phyloP scores from a whole-genome alignment of 2,797 vertebrate species.

The Fratercula arctica region DNA sequence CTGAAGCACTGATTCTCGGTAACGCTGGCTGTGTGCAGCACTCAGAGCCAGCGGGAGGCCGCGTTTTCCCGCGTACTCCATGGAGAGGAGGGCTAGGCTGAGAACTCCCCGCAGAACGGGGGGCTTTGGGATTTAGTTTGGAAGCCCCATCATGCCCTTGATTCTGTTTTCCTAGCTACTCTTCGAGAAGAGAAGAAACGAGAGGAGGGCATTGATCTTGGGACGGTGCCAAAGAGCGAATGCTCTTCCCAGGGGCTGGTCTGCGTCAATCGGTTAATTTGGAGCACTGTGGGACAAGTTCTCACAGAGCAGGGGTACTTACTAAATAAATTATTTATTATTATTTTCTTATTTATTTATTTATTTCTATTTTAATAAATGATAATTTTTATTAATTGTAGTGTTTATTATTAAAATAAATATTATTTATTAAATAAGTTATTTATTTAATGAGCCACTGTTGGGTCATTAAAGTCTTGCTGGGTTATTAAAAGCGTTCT shows the following conservation, averaged over 20 bases:
- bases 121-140: background rate
- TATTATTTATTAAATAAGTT: no score
- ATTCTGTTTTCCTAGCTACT: background rate
- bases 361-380: no score
- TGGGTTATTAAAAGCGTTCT: background rate
- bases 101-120: background rate
- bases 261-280: fast-evolving
- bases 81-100: background rate
- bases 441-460: background rate
- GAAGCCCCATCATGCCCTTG: background rate
- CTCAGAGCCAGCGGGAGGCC: background rate
- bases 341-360: no score
- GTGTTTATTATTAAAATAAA: no score
- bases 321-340: no score
- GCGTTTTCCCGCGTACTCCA: background rate
- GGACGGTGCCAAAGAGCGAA: background rate
- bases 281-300: background rate
- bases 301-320: background rate
- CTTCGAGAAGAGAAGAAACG: background rate
- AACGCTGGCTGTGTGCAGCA: background rate
- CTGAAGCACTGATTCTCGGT: background rate
- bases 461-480: background rate
- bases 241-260: background rate
- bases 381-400: no score
- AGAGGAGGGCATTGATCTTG: background rate